Evolutionary conservation across 2,888 invertebrate genomes (phyloP).

Genomic region (Cerceris ruficornis): DNA sequence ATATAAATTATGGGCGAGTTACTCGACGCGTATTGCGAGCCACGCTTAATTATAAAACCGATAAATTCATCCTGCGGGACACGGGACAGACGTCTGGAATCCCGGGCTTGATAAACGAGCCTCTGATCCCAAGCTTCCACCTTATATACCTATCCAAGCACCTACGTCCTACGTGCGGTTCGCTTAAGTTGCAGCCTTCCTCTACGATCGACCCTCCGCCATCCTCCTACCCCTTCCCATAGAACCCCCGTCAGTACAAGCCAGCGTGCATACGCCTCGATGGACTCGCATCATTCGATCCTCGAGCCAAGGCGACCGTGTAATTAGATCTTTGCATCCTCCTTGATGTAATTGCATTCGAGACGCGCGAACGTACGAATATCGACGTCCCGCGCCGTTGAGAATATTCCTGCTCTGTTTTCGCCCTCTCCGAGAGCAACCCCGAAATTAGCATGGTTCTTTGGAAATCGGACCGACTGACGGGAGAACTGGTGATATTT

Average conservation of each 20-base stretch:
- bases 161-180: conserved; percentile 19
- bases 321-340: conserved; percentile 58
- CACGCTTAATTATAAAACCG: conserved; percentile 80
- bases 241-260: conserved; percentile 12
- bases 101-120: conserved; percentile 77
- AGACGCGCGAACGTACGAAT: conserved; percentile 44
- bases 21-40: conserved; percentile 67
- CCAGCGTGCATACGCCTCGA: conserved; percentile 38
- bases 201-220: not conserved
- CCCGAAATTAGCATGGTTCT: no score
- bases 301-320: conserved; percentile 50
- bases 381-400: conserved; percentile 38
- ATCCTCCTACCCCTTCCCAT: not conserved
- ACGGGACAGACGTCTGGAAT: conserved; percentile 74
- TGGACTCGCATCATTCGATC: conserved; percentile 46
- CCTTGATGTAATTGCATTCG: conserved; percentile 57
- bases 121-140: conserved; percentile 68
- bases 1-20: conserved; percentile 75
- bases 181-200: conserved; percentile 28
- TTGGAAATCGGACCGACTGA: no score
- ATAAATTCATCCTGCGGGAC: conserved; percentile 77
- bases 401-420: not conserved
- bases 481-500: no score
- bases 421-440: not conserved
- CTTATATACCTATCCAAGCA: conserved; percentile 42